Conservation (phyloP, 2,113 vertebrate species). For the Halcyon senegalensis region DNA sequence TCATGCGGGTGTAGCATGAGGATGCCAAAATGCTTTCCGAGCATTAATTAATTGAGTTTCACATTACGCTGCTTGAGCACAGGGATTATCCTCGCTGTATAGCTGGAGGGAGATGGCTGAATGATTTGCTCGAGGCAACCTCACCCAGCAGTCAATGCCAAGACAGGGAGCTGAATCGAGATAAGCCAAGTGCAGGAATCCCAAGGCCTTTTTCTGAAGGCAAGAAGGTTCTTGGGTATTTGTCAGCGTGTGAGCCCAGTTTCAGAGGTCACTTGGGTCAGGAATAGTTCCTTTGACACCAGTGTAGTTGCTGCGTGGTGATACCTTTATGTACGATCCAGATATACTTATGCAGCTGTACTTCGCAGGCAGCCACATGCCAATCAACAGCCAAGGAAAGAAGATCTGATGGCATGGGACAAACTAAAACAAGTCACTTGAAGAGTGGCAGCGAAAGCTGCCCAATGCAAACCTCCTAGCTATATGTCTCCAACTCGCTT, state of each 20-base stretch:
- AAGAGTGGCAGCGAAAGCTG: neutral
- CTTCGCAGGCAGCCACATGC: neutral
- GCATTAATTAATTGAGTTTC: conserved; percentile 14
- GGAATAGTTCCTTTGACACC: neutral
- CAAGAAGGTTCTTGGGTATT: neutral
- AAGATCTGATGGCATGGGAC: neutral
- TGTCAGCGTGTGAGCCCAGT: neutral
- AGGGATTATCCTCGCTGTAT: neutral
- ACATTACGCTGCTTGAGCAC: neutral
- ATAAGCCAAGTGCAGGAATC: neutral
- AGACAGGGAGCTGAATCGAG: neutral
- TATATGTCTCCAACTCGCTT: neutral
- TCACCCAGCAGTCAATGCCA: neutral
- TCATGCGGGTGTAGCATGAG: neutral
- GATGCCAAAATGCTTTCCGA: neutral
- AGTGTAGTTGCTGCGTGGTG: neutral
- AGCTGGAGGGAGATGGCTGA: neutral
- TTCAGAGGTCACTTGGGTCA: neutral
- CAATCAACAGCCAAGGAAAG: neutral
- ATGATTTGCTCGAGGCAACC: neutral
- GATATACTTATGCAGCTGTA: neutral
- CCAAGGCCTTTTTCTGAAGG: neutral
- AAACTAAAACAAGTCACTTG: neutral
- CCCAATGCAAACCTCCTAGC: neutral
- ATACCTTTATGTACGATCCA: neutral